phyloP scores from a whole-genome alignment of 30 jellyfish, hydroid and myxozoan genomes.

The Cassiopea xamachana region DNA sequence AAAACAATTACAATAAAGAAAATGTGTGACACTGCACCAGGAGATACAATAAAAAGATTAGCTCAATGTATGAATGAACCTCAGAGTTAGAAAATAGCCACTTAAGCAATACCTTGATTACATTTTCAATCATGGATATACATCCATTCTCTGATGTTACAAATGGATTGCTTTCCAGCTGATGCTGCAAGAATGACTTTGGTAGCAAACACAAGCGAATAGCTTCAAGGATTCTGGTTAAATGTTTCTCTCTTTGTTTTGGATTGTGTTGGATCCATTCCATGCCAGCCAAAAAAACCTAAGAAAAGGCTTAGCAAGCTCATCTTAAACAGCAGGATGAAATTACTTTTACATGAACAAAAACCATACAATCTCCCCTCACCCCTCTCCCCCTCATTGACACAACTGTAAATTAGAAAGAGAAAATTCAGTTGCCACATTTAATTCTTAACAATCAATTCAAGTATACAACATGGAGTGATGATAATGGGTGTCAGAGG shows the following conservation, averaged over 20 bases:
- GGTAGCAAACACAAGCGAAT: constrained; percentile 83
- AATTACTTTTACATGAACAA: too few relatives aligned
- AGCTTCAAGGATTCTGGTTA: constrained; percentile 52
- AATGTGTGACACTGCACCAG: not conserved
- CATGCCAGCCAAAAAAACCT: constrained; percentile 92
- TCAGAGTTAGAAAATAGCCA: not conserved
- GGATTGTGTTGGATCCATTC: constrained; percentile 80
- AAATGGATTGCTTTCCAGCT: constrained; percentile 64
- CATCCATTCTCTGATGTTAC: constrained; percentile 66
- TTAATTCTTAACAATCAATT: too few relatives aligned
- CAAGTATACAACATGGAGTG: too few relatives aligned
- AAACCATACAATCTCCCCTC: too few relatives aligned
- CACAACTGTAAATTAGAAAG: too few relatives aligned
- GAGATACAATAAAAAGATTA: not conserved
- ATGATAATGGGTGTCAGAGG: too few relatives aligned
- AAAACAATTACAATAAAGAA: not conserved
- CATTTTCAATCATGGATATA: constrained; percentile 35
- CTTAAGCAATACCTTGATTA: constrained; percentile 43
- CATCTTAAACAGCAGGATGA: too few relatives aligned
- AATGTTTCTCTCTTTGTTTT: constrained; percentile 58
- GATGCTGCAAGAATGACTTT: constrained; percentile 62
- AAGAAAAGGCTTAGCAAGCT: not conserved
- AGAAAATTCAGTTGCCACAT: too few relatives aligned
- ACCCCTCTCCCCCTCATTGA: too few relatives aligned
- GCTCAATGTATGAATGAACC: not conserved